Evolutionary conservation across 2,888 invertebrate species (phyloP), one percentile per base, ranked within the genome.

Genomic region (Salticus scenicus): DNA sequence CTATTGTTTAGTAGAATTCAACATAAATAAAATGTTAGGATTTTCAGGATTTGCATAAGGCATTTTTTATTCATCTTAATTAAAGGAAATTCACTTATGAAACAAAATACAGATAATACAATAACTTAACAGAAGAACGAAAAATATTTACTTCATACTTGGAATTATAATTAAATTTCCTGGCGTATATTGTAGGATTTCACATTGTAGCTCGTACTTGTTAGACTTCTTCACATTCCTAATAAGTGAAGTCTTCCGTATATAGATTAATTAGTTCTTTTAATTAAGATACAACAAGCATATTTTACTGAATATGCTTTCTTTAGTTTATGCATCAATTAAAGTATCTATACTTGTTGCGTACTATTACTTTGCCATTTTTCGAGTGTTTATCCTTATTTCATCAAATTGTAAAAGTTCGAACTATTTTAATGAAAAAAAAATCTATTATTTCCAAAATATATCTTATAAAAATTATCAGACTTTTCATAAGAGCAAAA

Each of bases 221-320:
- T 37, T 37, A 17, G 10, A 17, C 47, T 47, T n/a, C 47, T 47
- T 17, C 47, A 47, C 2, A 14, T 2, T n/a, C 17, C 17, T n/a
- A 66, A 66, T 31, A 30, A 14, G 66, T 30, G 30, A 66, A 30
- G 31, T 66, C 12, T 66, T 66, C 20, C 66, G 66, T 30, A 31
- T 20, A 27, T 14, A 14, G 30, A 14, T 66, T 66, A 30, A 66
- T 66, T 28, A 66, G 30, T 66, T 12, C 66, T 66, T 66, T 66
- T 66, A 66, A 66, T 66, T 30, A 66, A 66, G 30, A 30, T 30
- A 66, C 30, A 30, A n/a, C 14, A 30, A 17, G 30, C 28, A 31
- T 31, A 66, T 66, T 66, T 66, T 28, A 31, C 20, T 66, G 20
- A 66, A 66, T 66, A 20, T 17, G n/a, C 14, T 63, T 63, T 63